Evolutionary conservation across 1,140 invertebrate species (phyloP).

Genomic region (Brachionus rotundiformis): DNA sequence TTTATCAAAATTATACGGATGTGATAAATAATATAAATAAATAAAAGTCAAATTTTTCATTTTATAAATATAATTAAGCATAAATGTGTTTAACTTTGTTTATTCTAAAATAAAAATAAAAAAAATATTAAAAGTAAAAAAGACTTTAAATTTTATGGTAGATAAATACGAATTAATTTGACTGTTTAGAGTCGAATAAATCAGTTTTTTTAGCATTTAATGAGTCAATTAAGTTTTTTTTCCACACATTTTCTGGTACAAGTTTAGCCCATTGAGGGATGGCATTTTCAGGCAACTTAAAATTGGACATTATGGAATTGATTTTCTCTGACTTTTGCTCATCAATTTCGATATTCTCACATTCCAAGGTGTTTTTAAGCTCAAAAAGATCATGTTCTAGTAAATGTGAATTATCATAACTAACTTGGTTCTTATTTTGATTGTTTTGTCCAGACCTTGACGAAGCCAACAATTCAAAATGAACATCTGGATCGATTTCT

Average conservation of each 20-base stretch:
- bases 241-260: conserved; percentile 46
- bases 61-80: too few relatives aligned
- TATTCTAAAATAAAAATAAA: too few relatives aligned
- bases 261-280: conserved; percentile 47
- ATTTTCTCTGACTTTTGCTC: conserved; percentile 30
- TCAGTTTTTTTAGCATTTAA: conserved; percentile 51
- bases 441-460: not conserved
- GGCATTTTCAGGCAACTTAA: conserved; percentile 17
- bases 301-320: conserved; percentile 31
- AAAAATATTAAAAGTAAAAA: not conserved
- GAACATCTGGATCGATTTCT: conserved; percentile 35
- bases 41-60: too few relatives aligned
- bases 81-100: too few relatives aligned
- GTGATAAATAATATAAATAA: too few relatives aligned
- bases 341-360: conserved; percentile 41
- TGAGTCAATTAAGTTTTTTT: conserved; percentile 35
- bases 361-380: conserved; percentile 22
- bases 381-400: conserved; percentile 42
- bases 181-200: conserved; percentile 24
- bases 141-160: too few relatives aligned
- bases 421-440: not conserved
- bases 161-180: not conserved
- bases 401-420: conserved; percentile 18
- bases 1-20: too few relatives aligned
- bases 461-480: conserved; percentile 41